Base-by-base conservation (phyloP, 1,140 invertebrate genomes). In the Drosophila melanogaster region DNA sequence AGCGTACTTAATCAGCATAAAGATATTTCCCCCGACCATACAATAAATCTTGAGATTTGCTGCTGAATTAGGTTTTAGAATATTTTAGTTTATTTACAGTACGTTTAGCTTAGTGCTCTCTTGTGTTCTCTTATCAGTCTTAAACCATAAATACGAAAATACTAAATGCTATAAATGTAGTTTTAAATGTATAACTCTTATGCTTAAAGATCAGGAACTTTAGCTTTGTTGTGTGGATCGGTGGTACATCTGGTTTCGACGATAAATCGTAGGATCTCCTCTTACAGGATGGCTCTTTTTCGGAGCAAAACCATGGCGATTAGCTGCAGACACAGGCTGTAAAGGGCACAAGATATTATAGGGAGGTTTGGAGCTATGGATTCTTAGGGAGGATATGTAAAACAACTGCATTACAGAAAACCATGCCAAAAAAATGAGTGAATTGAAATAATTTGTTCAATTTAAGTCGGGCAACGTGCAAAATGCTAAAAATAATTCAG, bases 51-150 rank as follows among this genome's bases (percentile, higher is more conserved):
- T 44, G 19, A 30, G 19, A 71, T 38, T 30, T 15, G 19, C 4
- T 33, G 6, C 33, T 33, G 5, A 30, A 19, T 24, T 22, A 26
- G 33, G 60, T 80, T 41, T 78, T 59, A 12, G 33, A 59, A 76
- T 84, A 67, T 79, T 76, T 83, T 53, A 75, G 62, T 87, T 89
- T 87, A 87, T 87, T 89, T 77, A 59, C 59, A 61, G 51, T 46
- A 59, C 56, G 53, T 53, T 44, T 49, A 22, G 49, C 19, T 53
- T 30, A 30, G 8, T 30, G 19, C 19, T 10, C 30, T 30, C 30
- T 30, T 26, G 35, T 30, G 26, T 58, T 56, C 55, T 64, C 38
- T 47, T 58, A 56, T 87, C 83, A 87, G 84, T 89, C 84, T 87
- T 89, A 87, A 79, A 87, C 62, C 59, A 83, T 76, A 75, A 74